Evolutionary conservation across 1,140 invertebrate species (phyloP), one percentile per base, ranked within the genome.

Genomic region (Heliconius eleuchia): DNA sequence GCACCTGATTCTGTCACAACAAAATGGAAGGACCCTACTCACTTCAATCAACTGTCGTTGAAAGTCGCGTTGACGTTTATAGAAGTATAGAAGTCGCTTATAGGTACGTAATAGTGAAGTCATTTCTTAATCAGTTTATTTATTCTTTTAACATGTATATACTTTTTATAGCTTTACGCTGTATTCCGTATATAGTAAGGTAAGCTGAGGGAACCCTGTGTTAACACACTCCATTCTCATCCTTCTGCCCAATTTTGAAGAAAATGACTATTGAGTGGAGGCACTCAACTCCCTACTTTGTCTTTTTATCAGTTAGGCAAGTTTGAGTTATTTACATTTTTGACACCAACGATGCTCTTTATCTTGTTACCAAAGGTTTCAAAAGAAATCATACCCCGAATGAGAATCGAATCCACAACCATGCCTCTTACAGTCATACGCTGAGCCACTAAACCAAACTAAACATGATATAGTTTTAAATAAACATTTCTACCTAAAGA

Each of bases 1-100:
- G 81, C 82, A 87, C 84, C 84, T 84, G 82, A 85, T 82, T 80
- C 82, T 82, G 86, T 87, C 85, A 85, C 84, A 85, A 84, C 76
- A 80, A 85, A 85, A 85, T 83, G 81, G 81, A 74, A 76, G 76
- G 81, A 87, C 86, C 86, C 85, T 81, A 72, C 81, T 85, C 85
- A 85, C 80, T 76, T 78, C 85, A 84, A 85, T 87, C 86, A 87
- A 81, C 80, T 86, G 86, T 87, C 86, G 79, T 52, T 83, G 82
- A 77, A 81, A 82, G 84, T 85, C 86, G 66, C 85, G 82, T 81
- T 84, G 84, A 83, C 78, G 73, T 81, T 80, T 83, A 82, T 74
- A 84, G 73, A 78, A 73, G 66, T 66, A 82, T 74, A 84, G 73
- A 78, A 73, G 50, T 66, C 27, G 60, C 27, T 66, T 66, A 11